Base-by-base conservation (phyloP, 2,888 invertebrate species). In the Callinectes sapidus region DNA sequence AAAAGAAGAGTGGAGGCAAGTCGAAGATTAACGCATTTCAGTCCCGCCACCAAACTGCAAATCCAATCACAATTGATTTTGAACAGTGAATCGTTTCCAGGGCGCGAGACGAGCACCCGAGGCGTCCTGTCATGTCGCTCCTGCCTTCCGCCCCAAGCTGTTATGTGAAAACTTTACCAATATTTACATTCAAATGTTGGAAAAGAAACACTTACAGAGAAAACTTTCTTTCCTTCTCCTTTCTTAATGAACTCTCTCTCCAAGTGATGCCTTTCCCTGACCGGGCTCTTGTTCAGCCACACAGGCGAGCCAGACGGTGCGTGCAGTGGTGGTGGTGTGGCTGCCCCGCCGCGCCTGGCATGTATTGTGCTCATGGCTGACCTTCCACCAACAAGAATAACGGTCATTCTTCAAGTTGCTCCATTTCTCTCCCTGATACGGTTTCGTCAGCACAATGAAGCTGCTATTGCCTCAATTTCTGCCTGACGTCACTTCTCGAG, bases 21-120 rank as follows among this genome's bases (percentile, higher is more conserved):
- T 71, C 71, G 71, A 71, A 71, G 71, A 71, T 71, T 71, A 71
- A 71, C 28, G 71, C 71, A 71, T 71, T 71, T 71, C 71, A 71
- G 71, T n/a, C 28, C 71, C 71, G 23, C 23, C 71, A 28, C 71
- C 23, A 71, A 28, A 28, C 28, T 71, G 71, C 28, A n/a, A 71
- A 71, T 71, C 71, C 71, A 71, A 71, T 71, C 28, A 71, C 71
- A 71, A 71, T 71, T 71, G 71, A 28, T 71, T 71, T 71, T 71
- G 23, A 28, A 71, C 28, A n/a, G 71, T 71, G n/a, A 71, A 71
- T n/a, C n/a, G 8, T 71, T 71, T 71, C 71, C 71, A 71, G 28
- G n/a, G 71, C 71, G 71, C 23, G 71, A 28, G 28, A 23, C n/a
- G 28, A 71, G 23, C 71, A 23, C 71, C 23, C 71, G 8, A 71